Conservation (phyloP, 2,113 vertebrate species). For the Gila orcuttii region DNA sequence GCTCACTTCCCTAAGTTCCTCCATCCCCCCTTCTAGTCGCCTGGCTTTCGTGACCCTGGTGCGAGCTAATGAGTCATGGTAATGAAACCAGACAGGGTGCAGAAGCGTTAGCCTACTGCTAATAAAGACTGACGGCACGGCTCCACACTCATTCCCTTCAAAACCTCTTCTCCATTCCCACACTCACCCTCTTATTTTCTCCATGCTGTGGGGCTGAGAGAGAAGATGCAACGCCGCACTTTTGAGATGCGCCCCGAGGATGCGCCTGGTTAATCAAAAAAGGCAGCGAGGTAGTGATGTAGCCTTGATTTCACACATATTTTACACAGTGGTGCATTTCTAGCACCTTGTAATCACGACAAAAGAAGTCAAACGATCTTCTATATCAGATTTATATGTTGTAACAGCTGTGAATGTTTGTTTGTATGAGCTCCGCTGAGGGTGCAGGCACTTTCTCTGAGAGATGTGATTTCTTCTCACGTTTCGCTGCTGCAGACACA, state of each 20-base stretch:
- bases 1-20: conserved; percentile 37
- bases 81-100: conserved; percentile 55
- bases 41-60: conserved; percentile 49
- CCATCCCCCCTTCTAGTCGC: conserved; percentile 22
- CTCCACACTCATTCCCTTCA: conserved; percentile 46
- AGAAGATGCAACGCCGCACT: conserved; percentile 6
- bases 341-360: not conserved
- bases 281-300: not conserved
- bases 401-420: conserved; percentile 1
- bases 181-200: conserved; percentile 46
- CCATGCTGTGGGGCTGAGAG: conserved; percentile 37
- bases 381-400: conserved; percentile 6
- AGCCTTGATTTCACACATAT: not conserved
- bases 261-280: conserved; percentile 35
- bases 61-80: conserved; percentile 57
- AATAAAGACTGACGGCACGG: conserved; percentile 52
- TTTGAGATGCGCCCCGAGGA: not conserved
- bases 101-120: conserved; percentile 52
- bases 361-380: conserved; percentile 25
- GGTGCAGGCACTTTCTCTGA: not conserved
- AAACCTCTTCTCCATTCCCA: conserved; percentile 28
- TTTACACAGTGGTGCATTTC: not conserved
- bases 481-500: conserved; percentile 1
- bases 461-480: not conserved
- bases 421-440: not conserved